Evolutionary conservation across 2,797 vertebrate genomes (phyloP).

Genomic region (Lacerta viridis): DNA sequence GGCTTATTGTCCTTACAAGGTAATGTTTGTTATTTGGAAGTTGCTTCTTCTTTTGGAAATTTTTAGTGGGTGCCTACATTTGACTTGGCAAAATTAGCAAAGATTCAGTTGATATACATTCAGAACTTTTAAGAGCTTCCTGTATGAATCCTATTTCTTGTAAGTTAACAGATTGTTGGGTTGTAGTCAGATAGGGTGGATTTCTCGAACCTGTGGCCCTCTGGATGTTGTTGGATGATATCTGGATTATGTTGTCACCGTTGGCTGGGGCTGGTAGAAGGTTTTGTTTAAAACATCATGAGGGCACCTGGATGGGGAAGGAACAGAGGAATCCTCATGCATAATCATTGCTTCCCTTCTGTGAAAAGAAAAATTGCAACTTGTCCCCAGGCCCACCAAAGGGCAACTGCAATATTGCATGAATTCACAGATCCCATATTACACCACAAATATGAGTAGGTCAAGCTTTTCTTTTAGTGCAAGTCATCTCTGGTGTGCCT

Average conservation of each 20-base stretch:
- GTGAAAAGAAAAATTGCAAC: neutral
- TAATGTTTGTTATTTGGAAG: constrained; percentile 43
- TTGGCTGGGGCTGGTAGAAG: too few relatives aligned
- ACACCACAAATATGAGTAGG: neutral
- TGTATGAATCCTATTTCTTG: neutral
- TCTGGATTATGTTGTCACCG: too few relatives aligned
- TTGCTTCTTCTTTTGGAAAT: too few relatives aligned
- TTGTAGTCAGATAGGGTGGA: neutral
- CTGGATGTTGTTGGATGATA: too few relatives aligned
- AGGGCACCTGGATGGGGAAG: neutral
- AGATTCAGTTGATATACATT: neutral
- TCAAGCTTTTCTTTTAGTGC: neutral
- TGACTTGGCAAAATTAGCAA: neutral
- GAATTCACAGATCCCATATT: neutral
- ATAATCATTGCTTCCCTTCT: neutral
- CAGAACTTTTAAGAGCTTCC: neutral
- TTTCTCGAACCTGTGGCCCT: too few relatives aligned
- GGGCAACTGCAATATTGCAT: neutral
- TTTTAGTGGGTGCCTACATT: too few relatives aligned
- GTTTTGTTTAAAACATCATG: too few relatives aligned
- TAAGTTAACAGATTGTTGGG: neutral
- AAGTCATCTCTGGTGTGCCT: neutral
- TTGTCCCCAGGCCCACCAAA: neutral
- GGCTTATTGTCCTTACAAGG: constrained; percentile 77
- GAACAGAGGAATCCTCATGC: neutral